Evolutionary conservation across 2,888 invertebrate genomes (phyloP), one percentile per base, ranked within the genome.

Genomic region (Tholera decimalis): DNA sequence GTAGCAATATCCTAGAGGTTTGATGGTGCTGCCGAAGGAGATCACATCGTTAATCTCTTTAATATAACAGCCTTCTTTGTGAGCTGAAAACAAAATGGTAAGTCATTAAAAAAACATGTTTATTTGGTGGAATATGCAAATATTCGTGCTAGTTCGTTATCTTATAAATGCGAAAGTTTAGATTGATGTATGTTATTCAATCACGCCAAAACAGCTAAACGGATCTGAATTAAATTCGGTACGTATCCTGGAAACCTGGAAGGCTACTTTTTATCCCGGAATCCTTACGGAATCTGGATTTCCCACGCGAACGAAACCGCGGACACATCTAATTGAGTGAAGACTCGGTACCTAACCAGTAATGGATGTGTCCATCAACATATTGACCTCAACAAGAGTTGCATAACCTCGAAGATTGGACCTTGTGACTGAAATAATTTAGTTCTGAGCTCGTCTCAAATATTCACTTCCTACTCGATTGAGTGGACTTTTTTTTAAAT

Each of bases 31-130:
- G 0, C 89, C 91, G 33, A 84, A 93, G 0, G 92, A 89, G 15
- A 95, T 80, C 2, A 95, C 94, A 26, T 93, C 91, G 9, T 91
- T 85, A 1, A 94, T 79, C 62, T 93, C 93, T 30, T 83, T 22
- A 1, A 94, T 62, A 60, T 89, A 95, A 63, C 94, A 95, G 1
- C 94, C 94, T 61, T 87, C 76, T 78, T 92, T 91, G 79, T 92
- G 75, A 46, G 86, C 94, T 95, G 90, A 4, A 91, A 92, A 62
- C 58, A 83, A 72, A 68, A 60, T 67, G 0, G 11, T 5, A 35
- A 22, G n/a, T 5, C 3, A 11, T 64, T 18, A 65, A 20, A 28
- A 13, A 53, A 37, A 18, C 9, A 2, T 28, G 2, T 5, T 18
- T 11, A n/a, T n/a, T n/a, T n/a, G n/a, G n/a, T n/a, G n/a, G n/a